These are phyloP conservation scores for Ptyas mucosa DNA, from an alignment of 2,113 vertebrate species.

Conservation along the genomic window DNA sequence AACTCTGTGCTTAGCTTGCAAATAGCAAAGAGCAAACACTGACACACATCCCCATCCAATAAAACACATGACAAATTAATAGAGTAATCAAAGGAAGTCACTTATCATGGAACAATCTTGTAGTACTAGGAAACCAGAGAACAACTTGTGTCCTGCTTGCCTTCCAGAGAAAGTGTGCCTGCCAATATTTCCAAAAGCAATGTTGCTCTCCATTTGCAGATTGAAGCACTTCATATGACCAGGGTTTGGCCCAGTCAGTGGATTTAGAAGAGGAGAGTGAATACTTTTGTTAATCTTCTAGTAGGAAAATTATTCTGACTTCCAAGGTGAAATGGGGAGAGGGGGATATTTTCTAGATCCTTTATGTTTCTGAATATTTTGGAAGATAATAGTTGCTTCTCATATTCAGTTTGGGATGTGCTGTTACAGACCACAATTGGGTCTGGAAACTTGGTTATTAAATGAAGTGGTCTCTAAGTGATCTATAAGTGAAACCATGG, in stretches of 20 bases:
- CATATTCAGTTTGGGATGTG: background rate
- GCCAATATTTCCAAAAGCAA: constrained; percentile 39
- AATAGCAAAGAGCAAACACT: background rate
- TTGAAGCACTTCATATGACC: fast-evolving
- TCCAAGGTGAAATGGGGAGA: background rate
- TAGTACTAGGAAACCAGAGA: constrained; percentile 33
- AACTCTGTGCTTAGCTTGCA: background rate
- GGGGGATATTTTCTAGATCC: background rate
- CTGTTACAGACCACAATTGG: background rate
- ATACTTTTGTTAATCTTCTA: background rate
- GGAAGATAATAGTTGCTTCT: background rate
- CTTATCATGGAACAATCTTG: constrained; percentile 31
- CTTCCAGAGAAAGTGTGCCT: constrained; percentile 32
- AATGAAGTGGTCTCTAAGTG: background rate
- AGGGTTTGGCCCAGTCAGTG: background rate
- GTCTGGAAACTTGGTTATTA: background rate
- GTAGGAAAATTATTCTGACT: background rate
- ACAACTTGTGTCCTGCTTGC: constrained; percentile 17
- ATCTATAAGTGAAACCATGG: background rate
- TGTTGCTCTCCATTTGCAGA: background rate
- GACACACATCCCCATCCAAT: background rate
- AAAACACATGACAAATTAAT: fast-evolving
- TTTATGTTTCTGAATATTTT: background rate
- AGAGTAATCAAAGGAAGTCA: background rate
- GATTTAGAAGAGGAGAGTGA: fast-evolving